Conservation (phyloP, 2,113 vertebrate species). For the Plecotus auritus region DNA sequence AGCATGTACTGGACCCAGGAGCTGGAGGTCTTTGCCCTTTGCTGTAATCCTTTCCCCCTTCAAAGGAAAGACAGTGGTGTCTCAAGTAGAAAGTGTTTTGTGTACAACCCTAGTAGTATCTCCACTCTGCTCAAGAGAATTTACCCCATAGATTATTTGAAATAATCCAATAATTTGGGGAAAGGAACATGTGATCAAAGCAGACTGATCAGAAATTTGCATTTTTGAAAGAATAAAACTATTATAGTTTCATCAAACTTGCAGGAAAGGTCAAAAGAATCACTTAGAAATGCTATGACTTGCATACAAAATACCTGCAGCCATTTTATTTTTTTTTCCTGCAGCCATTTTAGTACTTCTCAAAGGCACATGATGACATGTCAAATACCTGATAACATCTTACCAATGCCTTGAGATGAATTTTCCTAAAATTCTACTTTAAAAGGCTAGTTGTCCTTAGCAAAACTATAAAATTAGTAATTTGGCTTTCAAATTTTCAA, state of each 20-base stretch:
- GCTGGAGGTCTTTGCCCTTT: constrained; percentile 47
- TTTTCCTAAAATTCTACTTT: constrained; percentile 28
- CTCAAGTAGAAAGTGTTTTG: constrained; percentile 61
- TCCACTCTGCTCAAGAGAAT: background rate
- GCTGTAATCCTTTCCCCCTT: constrained; percentile 16
- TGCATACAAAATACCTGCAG: background rate
- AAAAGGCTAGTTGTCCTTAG: background rate
- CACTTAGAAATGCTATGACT: background rate
- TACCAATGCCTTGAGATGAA: background rate
- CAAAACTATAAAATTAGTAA: constrained; percentile 12
- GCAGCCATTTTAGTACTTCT: background rate
- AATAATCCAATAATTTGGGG: background rate
- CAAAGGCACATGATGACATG: background rate
- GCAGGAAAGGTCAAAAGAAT: background rate
- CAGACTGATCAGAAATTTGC: background rate
- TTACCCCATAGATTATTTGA: background rate
- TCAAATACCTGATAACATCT: background rate
- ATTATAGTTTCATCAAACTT: background rate
- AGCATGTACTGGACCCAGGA: background rate
- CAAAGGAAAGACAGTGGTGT: constrained; percentile 56
- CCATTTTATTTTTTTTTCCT: too few species aligned
- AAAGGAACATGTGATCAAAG: background rate
- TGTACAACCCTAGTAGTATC: background rate
- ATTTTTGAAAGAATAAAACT: constrained; percentile 19
- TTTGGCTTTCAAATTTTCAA: background rate